Evolutionary conservation across 2,888 invertebrate genomes (phyloP).

Genomic region (Epirrhoe tristata): DNA sequence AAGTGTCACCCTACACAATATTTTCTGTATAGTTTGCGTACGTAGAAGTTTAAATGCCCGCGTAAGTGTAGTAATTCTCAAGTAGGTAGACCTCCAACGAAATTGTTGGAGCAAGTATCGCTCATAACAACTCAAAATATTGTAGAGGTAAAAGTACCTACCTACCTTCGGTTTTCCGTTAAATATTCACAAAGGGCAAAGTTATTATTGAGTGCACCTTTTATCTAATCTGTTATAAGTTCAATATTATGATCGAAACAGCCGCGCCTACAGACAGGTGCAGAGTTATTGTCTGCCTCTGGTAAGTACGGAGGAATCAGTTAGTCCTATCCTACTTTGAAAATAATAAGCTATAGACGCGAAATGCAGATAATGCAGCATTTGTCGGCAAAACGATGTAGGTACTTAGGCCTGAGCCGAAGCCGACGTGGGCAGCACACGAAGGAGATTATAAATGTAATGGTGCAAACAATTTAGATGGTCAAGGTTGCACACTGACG

Average conservation of each 20-base stretch:
- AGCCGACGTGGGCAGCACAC: constrained; percentile 42
- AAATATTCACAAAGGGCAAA: constrained; percentile 44
- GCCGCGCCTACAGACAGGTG: constrained; percentile 60
- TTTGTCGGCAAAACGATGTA: constrained; percentile 45
- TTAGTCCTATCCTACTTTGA: background rate
- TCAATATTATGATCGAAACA: constrained; percentile 75
- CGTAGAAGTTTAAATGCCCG: background rate
- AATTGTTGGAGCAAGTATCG: background rate
- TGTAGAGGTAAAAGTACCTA: constrained; percentile 19
- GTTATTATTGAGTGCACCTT: constrained; percentile 68
- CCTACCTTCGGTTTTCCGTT: constrained; percentile 42
- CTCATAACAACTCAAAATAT: constrained; percentile 15
- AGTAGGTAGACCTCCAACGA: background rate
- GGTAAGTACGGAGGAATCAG: constrained; percentile 1
- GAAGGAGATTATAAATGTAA: constrained; percentile 54
- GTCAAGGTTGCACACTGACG: constrained; percentile 76
- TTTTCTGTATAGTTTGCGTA: background rate
- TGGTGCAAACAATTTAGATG: constrained; percentile 62
- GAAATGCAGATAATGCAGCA: constrained; percentile 42
- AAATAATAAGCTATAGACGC: constrained; percentile 19
- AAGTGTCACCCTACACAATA: background rate
- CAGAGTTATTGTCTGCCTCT: constrained; percentile 52
- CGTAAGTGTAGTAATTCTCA: background rate
- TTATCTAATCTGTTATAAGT: constrained; percentile 81
- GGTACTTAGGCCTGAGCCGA: constrained; percentile 24